Conservation (phyloP, 2,888 invertebrate genomes). For the Andrena praecox region DNA sequence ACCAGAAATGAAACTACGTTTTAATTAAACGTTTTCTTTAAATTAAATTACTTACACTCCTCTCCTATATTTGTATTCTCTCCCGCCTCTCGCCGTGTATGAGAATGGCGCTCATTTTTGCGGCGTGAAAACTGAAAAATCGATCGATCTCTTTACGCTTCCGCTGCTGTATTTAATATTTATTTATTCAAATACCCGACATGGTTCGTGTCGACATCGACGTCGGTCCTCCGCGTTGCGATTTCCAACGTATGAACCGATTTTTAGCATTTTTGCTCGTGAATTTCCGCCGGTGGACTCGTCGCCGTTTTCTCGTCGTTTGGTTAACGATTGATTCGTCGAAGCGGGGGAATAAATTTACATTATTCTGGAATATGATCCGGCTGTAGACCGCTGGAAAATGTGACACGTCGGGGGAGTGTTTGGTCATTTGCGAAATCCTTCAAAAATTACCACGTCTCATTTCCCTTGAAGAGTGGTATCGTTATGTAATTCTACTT, state of each 20-base stretch:
- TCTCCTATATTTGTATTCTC: not conserved
- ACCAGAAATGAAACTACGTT: too few species aligned
- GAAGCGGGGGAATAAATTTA: slow-evolving; percentile 44
- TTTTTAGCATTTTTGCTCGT: slow-evolving; percentile 54
- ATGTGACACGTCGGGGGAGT: not conserved
- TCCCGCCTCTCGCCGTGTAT: not conserved
- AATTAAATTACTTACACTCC: not conserved
- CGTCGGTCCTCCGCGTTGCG: slow-evolving; percentile 42
- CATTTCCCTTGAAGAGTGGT: too few species aligned
- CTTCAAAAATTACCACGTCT: not conserved
- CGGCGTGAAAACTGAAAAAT: slow-evolving; percentile 47
- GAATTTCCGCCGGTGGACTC: slow-evolving; percentile 32
- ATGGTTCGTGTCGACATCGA: slow-evolving; percentile 45
- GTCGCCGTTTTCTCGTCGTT: slow-evolving; percentile 50
- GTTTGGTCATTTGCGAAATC: not conserved
- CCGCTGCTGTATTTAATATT: slow-evolving; percentile 51
- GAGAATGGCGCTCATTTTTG: slow-evolving; percentile 16
- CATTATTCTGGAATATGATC: slow-evolving; percentile 12
- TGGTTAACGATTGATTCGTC: slow-evolving; percentile 53
- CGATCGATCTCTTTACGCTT: slow-evolving; percentile 42
- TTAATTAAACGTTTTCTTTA: not conserved
- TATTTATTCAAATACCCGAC: slow-evolving; percentile 62
- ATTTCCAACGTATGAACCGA: slow-evolving; percentile 44
- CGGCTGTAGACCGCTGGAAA: not conserved
- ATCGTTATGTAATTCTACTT: too few species aligned